Evolutionary conservation across 23 tunicate species (phyloP), one percentile per base, ranked within the genome.

Genomic region (Halocynthia roretzi): DNA sequence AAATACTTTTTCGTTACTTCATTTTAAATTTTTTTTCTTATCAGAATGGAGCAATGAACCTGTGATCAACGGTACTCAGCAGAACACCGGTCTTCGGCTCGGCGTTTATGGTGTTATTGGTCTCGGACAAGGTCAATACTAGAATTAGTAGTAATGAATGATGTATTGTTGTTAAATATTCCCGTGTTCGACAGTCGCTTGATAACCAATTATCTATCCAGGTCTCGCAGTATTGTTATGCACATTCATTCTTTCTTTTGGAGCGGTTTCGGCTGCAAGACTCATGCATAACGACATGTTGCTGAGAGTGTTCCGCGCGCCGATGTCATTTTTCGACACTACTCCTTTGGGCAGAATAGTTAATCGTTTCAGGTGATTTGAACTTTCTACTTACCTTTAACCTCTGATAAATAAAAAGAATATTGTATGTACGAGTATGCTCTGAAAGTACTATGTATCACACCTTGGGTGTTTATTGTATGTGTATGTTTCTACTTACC

Each of bases 301-400:
- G 7, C 53, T 76, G 22, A 72, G 82, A 54, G 80, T 93, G 54
- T 75, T 93, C 66, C 68, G 83, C 52, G 93, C 98, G 44, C 94
- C 98, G 8, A 87, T 87, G 94, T 54, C 89, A 7, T 93, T 86
- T 74, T 93, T 93, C 60, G 98, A 93, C 83, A 93, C 98, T 0
- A 93, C 94, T 53, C 98, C 98, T 8, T 88, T 84, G 6, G 98
- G 98, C 0, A 75, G 98, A 62, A 87, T 93, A 52, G 77, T 93
- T 52, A 93, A 93, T 67, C 74, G 98, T 21, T 93, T 93, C 83
- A 89, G 96, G 96, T 89, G 53, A 65, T 19, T 71, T 31, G 44
- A 31, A 31, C 44, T 0, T 31, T 31, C 44, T 31, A 31, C 44
- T 31, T 31, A 31, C 44, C 44, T 31, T 31, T 31, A 31, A 31